phyloP scores from a whole-genome alignment of 2,888 invertebrate genomes.

The Dyspetes luteomarginatus region DNA sequence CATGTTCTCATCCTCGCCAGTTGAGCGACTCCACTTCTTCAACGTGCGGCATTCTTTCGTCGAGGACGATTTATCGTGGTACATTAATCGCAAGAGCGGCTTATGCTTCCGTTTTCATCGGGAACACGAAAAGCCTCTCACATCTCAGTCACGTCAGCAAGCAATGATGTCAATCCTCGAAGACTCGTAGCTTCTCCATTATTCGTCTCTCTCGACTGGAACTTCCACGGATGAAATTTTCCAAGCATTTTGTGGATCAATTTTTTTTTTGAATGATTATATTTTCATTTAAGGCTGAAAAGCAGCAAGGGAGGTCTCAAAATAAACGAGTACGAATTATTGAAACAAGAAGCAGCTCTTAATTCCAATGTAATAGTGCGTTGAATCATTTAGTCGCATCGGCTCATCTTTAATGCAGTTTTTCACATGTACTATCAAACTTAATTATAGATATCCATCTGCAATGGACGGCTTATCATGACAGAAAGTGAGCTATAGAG shows the following conservation, averaged over 20 bases:
- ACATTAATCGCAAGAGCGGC: conserved; percentile 52
- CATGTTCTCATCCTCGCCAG: conserved; percentile 27
- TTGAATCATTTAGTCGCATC: too few relatives aligned
- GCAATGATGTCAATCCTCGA: conserved; percentile 13
- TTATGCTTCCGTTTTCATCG: conserved; percentile 43
- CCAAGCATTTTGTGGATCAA: neutral
- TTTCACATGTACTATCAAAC: too few relatives aligned
- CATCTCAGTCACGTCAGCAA: conserved; percentile 44
- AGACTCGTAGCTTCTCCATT: conserved; percentile 10
- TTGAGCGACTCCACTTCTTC: conserved; percentile 61
- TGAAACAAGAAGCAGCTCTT: neutral
- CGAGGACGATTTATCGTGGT: conserved; percentile 44
- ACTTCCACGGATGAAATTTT: neutral
- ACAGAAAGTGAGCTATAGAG: neutral
- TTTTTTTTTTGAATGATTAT: neutral
- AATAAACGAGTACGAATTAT: conserved; percentile 14
- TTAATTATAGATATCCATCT: too few relatives aligned
- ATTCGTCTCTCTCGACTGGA: neutral
- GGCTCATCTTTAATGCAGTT: too few relatives aligned
- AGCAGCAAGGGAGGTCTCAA: neutral
- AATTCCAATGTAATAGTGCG: too few relatives aligned
- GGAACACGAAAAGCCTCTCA: conserved; percentile 71
- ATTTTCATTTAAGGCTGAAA: neutral
- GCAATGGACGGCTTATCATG: neutral
- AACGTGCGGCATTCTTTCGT: conserved; percentile 41